Evolutionary conservation across 2,797 vertebrate species (phyloP).

Genomic region (Fistularia commersonii): DNA sequence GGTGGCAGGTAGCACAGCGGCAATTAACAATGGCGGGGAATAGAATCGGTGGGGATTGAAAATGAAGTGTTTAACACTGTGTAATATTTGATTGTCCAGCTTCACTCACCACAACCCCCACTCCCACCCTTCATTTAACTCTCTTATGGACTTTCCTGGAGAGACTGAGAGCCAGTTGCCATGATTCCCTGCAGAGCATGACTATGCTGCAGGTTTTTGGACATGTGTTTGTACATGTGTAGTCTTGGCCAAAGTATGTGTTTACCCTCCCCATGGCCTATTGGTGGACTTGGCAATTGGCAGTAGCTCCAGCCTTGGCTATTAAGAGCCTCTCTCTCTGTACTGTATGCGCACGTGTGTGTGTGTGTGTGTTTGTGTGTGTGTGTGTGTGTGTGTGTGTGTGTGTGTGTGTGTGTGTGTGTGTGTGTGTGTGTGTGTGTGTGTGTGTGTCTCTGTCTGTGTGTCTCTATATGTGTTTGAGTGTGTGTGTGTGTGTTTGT

Average conservation of each 20-base stretch:
- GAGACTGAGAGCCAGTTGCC: slow-evolving; percentile 39
- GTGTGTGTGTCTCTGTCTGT: neutral
- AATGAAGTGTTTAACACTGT: slow-evolving; percentile 65
- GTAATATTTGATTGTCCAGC: slow-evolving; percentile 65
- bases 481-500: slow-evolving; percentile 13
- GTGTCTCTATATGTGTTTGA: slow-evolving; percentile 12
- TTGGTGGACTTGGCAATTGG: slow-evolving; percentile 61
- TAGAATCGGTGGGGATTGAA: slow-evolving; percentile 56
- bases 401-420: neutral
- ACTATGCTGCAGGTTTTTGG: slow-evolving; percentile 48
- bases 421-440: slow-evolving; percentile 11
- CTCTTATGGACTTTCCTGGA: slow-evolving; percentile 50
- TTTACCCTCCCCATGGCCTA: slow-evolving; percentile 51
- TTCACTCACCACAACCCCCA: slow-evolving; percentile 21
- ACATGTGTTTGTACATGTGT: slow-evolving; percentile 13
- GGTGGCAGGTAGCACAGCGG: slow-evolving; percentile 61
- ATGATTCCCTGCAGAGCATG: slow-evolving; percentile 47
- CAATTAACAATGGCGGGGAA: slow-evolving; percentile 56
- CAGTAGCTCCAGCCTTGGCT: slow-evolving; percentile 25
- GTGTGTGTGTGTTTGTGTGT: slow-evolving; percentile 10
- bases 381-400: neutral
- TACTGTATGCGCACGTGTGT: slow-evolving; percentile 14
- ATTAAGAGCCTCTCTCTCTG: slow-evolving; percentile 11
- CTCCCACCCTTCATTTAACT: neutral
- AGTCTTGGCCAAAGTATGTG: slow-evolving; percentile 40